These are phyloP conservation scores for Cynaeus angustus DNA, from an alignment of 2,888 invertebrate genomes.

Conservation along the genomic window DNA sequence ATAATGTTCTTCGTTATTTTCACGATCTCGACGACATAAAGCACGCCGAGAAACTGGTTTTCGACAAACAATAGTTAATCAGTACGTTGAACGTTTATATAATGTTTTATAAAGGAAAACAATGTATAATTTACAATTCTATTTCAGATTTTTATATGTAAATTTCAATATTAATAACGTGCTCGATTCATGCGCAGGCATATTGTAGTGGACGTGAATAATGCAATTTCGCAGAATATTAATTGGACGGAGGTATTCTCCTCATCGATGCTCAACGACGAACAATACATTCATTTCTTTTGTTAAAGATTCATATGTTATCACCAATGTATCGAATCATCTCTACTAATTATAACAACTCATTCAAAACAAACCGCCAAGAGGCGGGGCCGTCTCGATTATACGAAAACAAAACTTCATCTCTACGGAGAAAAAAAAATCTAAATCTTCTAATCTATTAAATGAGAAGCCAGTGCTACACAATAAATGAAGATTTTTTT, in stretches of 20 bases:
- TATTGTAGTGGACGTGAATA: slow-evolving; percentile 52
- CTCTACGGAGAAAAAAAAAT: not conserved
- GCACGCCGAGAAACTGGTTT: slow-evolving; percentile 45
- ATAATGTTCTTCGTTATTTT: slow-evolving; percentile 41
- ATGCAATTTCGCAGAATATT: slow-evolving; percentile 50
- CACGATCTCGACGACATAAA: slow-evolving; percentile 42
- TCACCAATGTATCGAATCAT: slow-evolving; percentile 35
- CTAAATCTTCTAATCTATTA: not conserved
- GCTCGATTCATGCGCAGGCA: slow-evolving; percentile 54
- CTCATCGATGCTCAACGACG: slow-evolving; percentile 36
- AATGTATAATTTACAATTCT: slow-evolving; percentile 67
- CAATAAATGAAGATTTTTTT: no score
- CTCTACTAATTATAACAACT: slow-evolving; percentile 41
- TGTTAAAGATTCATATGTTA: slow-evolving; percentile 19
- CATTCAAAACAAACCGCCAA: slow-evolving; percentile 21
- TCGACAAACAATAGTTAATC: slow-evolving; percentile 55
- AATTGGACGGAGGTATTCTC: slow-evolving; percentile 28
- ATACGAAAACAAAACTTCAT: not conserved
- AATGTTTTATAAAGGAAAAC: slow-evolving; percentile 59
- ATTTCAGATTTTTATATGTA: slow-evolving; percentile 65
- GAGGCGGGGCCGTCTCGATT: slow-evolving; percentile 2
- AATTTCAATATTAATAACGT: slow-evolving; percentile 61
- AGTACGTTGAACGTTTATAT: slow-evolving; percentile 53
- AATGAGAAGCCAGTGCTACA: no score
- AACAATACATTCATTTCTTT: slow-evolving; percentile 26